Base-by-base conservation (phyloP, 2,113 vertebrate genomes). In the Telmatochromis bifrenatus region DNA sequence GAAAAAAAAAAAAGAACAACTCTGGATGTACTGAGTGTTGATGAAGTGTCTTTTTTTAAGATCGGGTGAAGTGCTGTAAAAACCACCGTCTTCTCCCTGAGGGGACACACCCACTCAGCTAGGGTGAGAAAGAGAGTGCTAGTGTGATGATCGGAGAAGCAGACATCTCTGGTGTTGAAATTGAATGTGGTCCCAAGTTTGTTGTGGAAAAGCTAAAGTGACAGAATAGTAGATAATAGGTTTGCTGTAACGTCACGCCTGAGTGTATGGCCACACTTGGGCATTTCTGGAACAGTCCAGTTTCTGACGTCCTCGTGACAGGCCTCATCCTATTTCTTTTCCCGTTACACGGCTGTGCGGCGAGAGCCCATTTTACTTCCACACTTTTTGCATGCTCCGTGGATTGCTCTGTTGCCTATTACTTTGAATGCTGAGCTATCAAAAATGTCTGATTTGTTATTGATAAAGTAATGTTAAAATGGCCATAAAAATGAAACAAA, bases 201-300 rank as follows among this genome's bases (percentile, higher is more conserved):
- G 95, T 83, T 80, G 92, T 88, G 92, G 95, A 94, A 94, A 96
- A 95, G 91, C 94, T 93, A 95, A 96, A 96, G 96, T 96, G 96
- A 96, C 95, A 96, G 95, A 96, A 95, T 93, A 93, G 95, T 91
- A 96, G 96, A 96, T 97, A 96, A 97, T 97, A 95, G 96, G 95
- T 96, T 96, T 94, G 95, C 95, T 96, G 96, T 95, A 96, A 94
- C 94, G 95, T 96, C 96, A 96, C 93, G 95, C 95, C 95, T 95
- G 93, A 95, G 92, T 92, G 96, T 96, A 82, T 93, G 96, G 96
- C 96, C 96, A 95, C 96, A 96, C 95, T 94, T 91, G 95, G 95
- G 93, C 94, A 92, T 97, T 96, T 96, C 94, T 94, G 94, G 94
- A 96, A 94, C 93, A 86, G 94, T 94, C 94, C 91, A 62, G 88